Evolutionary conservation across 2,888 invertebrate genomes (phyloP), one percentile per base, ranked within the genome.

Genomic region (Malacosoma neustria): DNA sequence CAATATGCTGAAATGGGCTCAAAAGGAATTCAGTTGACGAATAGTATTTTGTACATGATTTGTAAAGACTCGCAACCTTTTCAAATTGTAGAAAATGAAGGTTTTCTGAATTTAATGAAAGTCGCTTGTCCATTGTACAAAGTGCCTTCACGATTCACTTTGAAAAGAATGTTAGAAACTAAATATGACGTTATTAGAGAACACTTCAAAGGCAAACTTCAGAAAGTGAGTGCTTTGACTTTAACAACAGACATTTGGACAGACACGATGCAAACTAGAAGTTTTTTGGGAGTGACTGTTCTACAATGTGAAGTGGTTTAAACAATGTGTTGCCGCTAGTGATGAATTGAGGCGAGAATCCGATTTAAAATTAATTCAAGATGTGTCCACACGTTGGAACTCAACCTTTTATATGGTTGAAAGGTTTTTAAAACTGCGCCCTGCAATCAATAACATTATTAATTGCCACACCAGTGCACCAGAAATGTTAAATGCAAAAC

Each of bases 91-190:
- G 46, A 48, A 41, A 54, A 52, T 46, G 45, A 48, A 37, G 49
- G 52, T 13, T 53, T 54, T 38, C 39, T 36, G 30, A 44, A 49
- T 41, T 35, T 54, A 31, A 12, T 49, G 41, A 49, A 47, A 45
- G 42, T 41, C 29, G 39, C 38, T 35, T 48, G 38, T 13, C 51
- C 54, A 36, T 45, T 45, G 30, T 53, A 50, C 38, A 50, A 49
- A 34, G 34, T 46, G 34, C 49, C 52, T 14, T 42, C 42, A 30
- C 42, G 40, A 35, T 46, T 39, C 5, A 43, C 51, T 29, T 14
- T 57, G 29, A 56, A 42, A 33, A 41, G 45, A 12, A 42, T 45
- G 43, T 11, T 48, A 34, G 48, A 53, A 12, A n/a, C 11, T 7
- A 30, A 29, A 34, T 34, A 34, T 29, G 29, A 34, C 6, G 34